Evolutionary conservation across 2,797 vertebrate genomes (phyloP).

Genomic region (Cynopterus sphinx): DNA sequence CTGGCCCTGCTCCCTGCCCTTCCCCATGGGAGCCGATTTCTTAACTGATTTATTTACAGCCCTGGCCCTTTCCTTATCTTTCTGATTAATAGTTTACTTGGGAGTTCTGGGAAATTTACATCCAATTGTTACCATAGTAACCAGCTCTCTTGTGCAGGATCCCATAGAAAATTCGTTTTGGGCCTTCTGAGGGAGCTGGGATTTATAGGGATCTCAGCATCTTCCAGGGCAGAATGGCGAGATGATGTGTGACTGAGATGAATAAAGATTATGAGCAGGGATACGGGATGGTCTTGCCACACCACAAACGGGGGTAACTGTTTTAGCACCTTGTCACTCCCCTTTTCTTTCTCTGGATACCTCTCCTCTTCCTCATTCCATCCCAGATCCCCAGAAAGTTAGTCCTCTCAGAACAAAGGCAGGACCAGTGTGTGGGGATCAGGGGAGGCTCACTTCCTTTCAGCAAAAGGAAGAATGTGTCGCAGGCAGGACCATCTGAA

Average conservation of each 20-base stretch:
- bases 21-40: background rate
- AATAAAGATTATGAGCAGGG: conserved; percentile 42
- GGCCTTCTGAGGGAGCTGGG: conserved; percentile 42
- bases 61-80: conserved; percentile 55
- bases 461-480: background rate
- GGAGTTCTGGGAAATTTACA: conserved; percentile 74
- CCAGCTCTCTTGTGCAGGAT: conserved; percentile 46
- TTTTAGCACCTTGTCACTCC: background rate
- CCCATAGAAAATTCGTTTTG: conserved; percentile 56
- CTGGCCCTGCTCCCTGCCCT: background rate
- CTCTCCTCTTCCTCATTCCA: background rate
- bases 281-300: background rate
- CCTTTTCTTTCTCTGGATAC: background rate
- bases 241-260: background rate
- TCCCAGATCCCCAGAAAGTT: background rate
- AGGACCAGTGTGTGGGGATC: background rate
- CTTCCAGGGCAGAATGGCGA: background rate
- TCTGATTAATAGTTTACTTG: conserved; percentile 77
- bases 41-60: conserved; percentile 62
- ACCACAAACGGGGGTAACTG: background rate
- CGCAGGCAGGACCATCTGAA: background rate
- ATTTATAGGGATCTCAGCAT: conserved; percentile 58
- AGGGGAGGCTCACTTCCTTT: background rate
- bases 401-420: background rate
- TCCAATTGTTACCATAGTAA: conserved; percentile 74